phyloP scores from a whole-genome alignment of 30 jellyfish, hydroid and myxozoan species.

The Turritopsis dohrnii region DNA sequence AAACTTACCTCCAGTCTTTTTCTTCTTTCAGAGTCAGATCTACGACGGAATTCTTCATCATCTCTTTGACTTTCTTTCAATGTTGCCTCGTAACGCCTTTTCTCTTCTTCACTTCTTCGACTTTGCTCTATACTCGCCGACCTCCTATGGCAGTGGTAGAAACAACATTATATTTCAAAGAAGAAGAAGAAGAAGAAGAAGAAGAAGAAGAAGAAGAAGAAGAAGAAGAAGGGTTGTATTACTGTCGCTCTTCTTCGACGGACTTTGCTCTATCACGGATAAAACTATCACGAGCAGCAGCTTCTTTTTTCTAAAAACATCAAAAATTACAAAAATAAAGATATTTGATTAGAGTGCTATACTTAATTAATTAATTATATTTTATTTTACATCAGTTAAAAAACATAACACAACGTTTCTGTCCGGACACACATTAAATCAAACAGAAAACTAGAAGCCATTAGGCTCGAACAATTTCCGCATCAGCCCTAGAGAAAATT shows the following conservation, averaged over 20 bases:
- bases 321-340: too few species aligned
- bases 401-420: too few species aligned
- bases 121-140: constrained; percentile 26
- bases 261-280: constrained; percentile 58
- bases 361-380: too few species aligned
- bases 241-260: constrained; percentile 61
- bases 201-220: constrained; percentile 2
- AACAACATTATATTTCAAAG: not conserved
- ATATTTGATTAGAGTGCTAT: too few species aligned
- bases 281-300: constrained; percentile 51
- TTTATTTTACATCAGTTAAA: too few species aligned
- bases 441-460: too few species aligned
- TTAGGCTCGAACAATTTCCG: too few species aligned
- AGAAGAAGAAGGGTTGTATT: not conserved
- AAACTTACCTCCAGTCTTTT: constrained; percentile 52
- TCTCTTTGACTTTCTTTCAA: constrained; percentile 64
- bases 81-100: constrained; percentile 51
- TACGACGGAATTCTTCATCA: constrained; percentile 72
- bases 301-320: constrained; percentile 48
- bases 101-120: constrained; percentile 53
- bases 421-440: too few species aligned
- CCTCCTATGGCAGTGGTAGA: constrained; percentile 30
- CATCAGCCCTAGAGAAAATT: too few species aligned
- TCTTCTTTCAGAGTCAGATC: constrained; percentile 86
- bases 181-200: not conserved